These are phyloP conservation scores for Gallinago nigripennis DNA, from an alignment of 2,797 vertebrate species.

Conservation along the genomic window DNA sequence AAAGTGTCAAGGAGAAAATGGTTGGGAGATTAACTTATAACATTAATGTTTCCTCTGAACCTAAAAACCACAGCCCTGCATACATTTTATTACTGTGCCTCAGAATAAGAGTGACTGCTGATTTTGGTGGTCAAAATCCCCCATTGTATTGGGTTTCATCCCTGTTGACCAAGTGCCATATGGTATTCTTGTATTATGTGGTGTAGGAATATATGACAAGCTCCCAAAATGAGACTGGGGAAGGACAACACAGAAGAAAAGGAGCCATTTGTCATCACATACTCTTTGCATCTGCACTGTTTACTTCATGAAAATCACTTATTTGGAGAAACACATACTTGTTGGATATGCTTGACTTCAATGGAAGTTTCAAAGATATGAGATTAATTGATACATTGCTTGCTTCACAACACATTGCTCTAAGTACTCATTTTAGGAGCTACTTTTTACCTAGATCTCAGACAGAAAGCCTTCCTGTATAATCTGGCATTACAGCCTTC, in stretches of 20 bases:
- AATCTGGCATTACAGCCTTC: not conserved
- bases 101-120: not conserved
- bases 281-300: not conserved
- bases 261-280: not conserved
- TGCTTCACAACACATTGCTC: not conserved
- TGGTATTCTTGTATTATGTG: not conserved
- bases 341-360: not conserved
- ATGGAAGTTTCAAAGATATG: not conserved
- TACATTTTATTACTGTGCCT: not conserved
- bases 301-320: not conserved
- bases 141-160: not conserved
- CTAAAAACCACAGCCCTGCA: not conserved
- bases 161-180: not conserved
- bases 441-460: not conserved
- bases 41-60: not conserved
- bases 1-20: not conserved
- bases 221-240: not conserved
- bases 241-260: not conserved
- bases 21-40: not conserved
- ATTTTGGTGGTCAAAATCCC: constrained; percentile 3
- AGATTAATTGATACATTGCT: not conserved
- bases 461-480: not conserved
- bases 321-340: not conserved
- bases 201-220: not conserved
- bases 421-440: not conserved